These are phyloP conservation scores for Apistogramma diplotaenia DNA, from an alignment of 2,113 vertebrate species.

Conservation along the genomic window DNA sequence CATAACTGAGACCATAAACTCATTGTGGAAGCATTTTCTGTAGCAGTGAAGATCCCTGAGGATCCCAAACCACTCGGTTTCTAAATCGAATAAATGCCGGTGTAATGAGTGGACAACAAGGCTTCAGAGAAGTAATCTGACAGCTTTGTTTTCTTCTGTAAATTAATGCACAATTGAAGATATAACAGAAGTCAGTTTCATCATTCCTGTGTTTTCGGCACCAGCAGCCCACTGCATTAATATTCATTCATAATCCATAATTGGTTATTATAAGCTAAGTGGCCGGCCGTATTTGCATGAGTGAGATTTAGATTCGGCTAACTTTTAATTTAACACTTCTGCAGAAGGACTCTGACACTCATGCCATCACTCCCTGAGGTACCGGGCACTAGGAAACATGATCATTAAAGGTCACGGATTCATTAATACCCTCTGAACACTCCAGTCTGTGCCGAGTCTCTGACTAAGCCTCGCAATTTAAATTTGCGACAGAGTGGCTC, in stretches of 20 bases:
- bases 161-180: neutral
- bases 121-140: neutral
- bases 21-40: fast-evolving
- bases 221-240: neutral
- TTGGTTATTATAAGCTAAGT: neutral
- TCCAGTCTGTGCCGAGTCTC: neutral
- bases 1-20: neutral
- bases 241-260: neutral
- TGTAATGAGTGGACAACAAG: neutral
- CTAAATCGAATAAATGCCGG: neutral
- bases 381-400: neutral
- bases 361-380: neutral
- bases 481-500: neutral
- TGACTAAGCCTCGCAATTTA: neutral
- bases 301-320: neutral
- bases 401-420: neutral
- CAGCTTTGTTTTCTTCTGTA: neutral
- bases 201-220: neutral
- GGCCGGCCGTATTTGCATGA: neutral
- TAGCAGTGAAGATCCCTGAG: no score
- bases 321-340: neutral
- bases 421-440: neutral
- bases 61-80: no score
- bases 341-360: neutral
- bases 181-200: neutral